Base-by-base conservation (phyloP, 1,140 invertebrate genomes). In the Heliconius congener region DNA sequence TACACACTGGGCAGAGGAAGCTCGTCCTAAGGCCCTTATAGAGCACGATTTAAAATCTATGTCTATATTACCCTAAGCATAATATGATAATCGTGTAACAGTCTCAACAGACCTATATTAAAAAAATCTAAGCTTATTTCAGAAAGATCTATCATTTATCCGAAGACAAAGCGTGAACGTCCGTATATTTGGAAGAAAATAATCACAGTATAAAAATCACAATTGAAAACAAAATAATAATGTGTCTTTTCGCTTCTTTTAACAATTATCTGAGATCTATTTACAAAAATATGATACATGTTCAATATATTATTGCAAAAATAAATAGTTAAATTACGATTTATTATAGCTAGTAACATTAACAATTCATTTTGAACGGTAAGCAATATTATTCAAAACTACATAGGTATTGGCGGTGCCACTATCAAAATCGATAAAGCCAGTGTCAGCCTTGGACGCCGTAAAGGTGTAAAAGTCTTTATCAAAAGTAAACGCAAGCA, bases 331-430 rank as follows among this genome's bases (percentile, higher is more conserved):
- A 90, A 89, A 84, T 84, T 88, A 90, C 84, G 73, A 84, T 87
- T 87, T 84, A 86, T 88, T 89, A 91, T 80, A 88, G 78, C 88
- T 94, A 93, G 88, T 87, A 93, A 92, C 90, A 92, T 91, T 88
- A 91, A 91, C 90, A 92, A 92, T 91, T 89, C 81, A 83, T 85
- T 82, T 86, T 77, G 83, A 91, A 93, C 90, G 87, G 81, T 92
- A 92, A 93, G 91, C 91, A 92, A 93, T 89, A 90, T 84, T 83
- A 85, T 86, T 87, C 83, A 84, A 91, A 89, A 89, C 86, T 82
- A 81, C 76, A 79, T 30, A 75, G 46, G 73, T 79, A 72, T 82
- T 81, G 79, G 85, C 84, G 87, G 86, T 91, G 87, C 88, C 88
- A 90, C 78, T 84, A 66, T 77, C 73, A 84, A 81, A 82, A 82